Evolutionary conservation across 2,888 invertebrate species (phyloP).

Genomic region (Hedya salicella): DNA sequence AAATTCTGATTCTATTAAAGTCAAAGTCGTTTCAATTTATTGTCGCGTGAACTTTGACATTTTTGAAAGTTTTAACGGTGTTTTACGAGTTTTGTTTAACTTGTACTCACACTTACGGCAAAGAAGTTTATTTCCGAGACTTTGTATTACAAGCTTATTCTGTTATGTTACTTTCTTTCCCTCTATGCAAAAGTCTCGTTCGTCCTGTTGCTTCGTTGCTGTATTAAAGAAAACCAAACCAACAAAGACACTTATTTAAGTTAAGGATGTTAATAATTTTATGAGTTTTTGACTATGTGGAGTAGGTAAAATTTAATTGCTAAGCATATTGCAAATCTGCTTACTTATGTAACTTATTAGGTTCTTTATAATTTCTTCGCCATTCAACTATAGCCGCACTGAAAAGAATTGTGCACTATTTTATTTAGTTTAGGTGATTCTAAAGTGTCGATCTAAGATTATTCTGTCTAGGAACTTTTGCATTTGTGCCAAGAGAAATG

Average conservation of each 20-base stretch:
- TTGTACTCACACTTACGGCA: no score
- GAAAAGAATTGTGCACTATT: not conserved
- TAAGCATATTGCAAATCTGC: no score
- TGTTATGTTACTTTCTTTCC: no score
- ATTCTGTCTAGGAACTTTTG: conserved; percentile 41
- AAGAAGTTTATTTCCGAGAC: no score
- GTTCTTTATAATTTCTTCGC: not conserved
- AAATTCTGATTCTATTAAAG: conserved; percentile 58
- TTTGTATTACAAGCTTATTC: no score
- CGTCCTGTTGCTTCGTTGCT: no score
- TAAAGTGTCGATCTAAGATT: conserved; percentile 36
- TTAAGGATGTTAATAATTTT: no score
- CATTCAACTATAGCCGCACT: not conserved
- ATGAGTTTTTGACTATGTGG: no score
- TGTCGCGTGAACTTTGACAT: conserved; percentile 16
- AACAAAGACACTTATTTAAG: no score
- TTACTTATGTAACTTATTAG: not conserved
- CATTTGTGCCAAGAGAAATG: conserved; percentile 39
- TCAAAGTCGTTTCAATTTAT: conserved; percentile 19
- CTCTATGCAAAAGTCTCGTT: no score
- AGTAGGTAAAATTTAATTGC: no score
- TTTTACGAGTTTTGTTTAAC: not conserved
- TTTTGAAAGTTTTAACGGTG: conserved; percentile 18
- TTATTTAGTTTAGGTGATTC: not conserved
- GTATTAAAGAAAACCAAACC: no score